Base-by-base conservation (phyloP, 2,888 invertebrate genomes). In the Myopa tessellatipennis region DNA sequence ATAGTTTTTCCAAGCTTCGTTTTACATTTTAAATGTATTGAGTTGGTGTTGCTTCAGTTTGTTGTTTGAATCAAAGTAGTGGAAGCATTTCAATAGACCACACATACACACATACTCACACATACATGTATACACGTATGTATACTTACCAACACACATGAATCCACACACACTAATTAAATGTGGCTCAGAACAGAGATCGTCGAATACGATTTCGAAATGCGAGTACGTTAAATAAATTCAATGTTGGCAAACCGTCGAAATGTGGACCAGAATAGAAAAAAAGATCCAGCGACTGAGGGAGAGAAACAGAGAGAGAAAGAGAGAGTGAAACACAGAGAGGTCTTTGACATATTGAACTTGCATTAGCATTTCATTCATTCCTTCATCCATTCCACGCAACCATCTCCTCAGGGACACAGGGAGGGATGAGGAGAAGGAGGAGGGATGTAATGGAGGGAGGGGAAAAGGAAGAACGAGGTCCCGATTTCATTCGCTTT, bases 151-250 rank as follows among this genome's bases (percentile, higher is more conserved):
- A 7, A 26, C 63, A 52, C 38, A 45, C 26, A 52, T 40, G 16
- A 34, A 63, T 67, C 52, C 55, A 34, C 36, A 67, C 74, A 52
- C 65, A 74, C 67, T 74, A 74, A 74, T 74, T 67, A 74, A 74
- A 74, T 67, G 74, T 52, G 65, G 74, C 65, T 52, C 65, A 26
- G 65, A 26, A 26, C 16, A 26, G 18, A 65, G 74, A 74, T 74
- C 74, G 67, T 36, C 14, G 38, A 38, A 34, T 50, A 52, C 52
- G 74, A 74, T 74, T 65, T 50, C 65, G n/a, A 67, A 52, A 36
- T 55, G 8, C 61, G 18, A 61, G 18, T 72, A 16, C 74, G 52
- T 74, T 50, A 65, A 65, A 67, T 65, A 65, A 74, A 74, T 65
- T 74, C 52, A 55, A 14, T 36, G 65, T 38, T 34, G 16, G 65